A percentile compares a stretch with the other conserved stretches of the same genome.
These are phyloP conservation scores for Trichogramma dendrolimi DNA, from an alignment of 2,888 invertebrate species.

Conservation along the genomic window DNA sequence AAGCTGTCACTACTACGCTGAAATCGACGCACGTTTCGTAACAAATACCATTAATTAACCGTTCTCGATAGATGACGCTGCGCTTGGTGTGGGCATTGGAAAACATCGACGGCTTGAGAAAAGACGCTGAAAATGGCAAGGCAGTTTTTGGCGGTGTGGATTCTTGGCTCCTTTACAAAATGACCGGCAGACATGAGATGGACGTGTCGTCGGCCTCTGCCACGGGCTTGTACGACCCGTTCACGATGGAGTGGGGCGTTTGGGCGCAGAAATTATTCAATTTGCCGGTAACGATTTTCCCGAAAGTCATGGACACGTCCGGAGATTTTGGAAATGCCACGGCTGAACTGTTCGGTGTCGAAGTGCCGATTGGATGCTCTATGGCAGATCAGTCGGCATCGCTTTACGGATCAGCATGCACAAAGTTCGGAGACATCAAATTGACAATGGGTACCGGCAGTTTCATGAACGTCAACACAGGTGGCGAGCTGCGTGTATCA, in stretches of 20 bases:
- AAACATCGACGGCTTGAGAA: conserved; percentile 66
- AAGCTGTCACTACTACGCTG: too few relatives aligned
- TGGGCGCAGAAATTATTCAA: conserved; percentile 68
- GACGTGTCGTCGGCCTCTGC: conserved; percentile 90
- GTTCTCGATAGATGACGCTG: conserved; percentile 62
- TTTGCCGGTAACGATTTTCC: conserved; percentile 72
- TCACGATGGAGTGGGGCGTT: conserved; percentile 78
- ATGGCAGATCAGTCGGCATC: conserved; percentile 88
- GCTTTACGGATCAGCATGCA: conserved; percentile 82
- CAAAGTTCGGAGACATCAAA: conserved; percentile 73
- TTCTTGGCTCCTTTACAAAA: conserved; percentile 86
- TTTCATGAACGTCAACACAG: conserved; percentile 83
- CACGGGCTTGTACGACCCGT: conserved; percentile 92
- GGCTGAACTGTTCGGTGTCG: conserved; percentile 66
- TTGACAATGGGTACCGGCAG: conserved; percentile 89
- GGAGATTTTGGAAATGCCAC: conserved; percentile 68
- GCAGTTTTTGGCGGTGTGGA: conserved; percentile 86
- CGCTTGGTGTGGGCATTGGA: conserved; percentile 75
- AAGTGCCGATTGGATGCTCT: conserved; percentile 74
- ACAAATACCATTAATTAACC: not conserved
- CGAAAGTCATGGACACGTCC: conserved; percentile 74
- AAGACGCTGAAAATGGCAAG: conserved; percentile 61
- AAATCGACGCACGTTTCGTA: not conserved
- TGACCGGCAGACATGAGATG: conserved; percentile 70
- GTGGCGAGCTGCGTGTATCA: conserved; percentile 71